These are phyloP conservation scores for Hirtodrosophila duncani DNA, from an alignment of 2,888 invertebrate genomes.

Conservation along the genomic window DNA sequence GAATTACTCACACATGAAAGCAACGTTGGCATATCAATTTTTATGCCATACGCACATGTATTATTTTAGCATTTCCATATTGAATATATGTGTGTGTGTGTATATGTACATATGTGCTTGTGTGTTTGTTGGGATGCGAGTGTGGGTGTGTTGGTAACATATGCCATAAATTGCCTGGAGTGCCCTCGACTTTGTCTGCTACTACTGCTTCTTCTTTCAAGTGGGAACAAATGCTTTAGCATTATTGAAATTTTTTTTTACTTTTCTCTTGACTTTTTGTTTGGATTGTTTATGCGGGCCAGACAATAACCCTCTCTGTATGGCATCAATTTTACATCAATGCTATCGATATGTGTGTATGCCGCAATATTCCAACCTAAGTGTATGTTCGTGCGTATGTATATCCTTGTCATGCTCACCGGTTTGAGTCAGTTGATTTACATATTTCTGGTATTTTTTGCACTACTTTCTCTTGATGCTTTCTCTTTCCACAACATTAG, in stretches of 20 bases:
- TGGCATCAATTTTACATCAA: slow-evolving; percentile 70
- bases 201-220: slow-evolving; percentile 26
- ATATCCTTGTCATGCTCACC: slow-evolving; percentile 4
- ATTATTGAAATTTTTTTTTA: slow-evolving; percentile 58
- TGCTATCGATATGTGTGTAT: slow-evolving; percentile 45
- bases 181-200: slow-evolving; percentile 42
- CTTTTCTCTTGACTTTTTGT: slow-evolving; percentile 38
- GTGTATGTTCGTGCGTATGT: too few relatives aligned
- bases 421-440: slow-evolving; percentile 44
- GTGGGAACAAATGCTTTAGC: slow-evolving; percentile 48
- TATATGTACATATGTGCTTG: not conserved
- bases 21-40: slow-evolving; percentile 70
- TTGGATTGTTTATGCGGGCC: slow-evolving; percentile 54
- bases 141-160: slow-evolving; percentile 50
- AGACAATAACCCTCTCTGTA: slow-evolving; percentile 69
- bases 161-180: slow-evolving; percentile 69
- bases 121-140: not conserved
- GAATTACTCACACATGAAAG: slow-evolving; percentile 68
- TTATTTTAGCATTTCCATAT: slow-evolving; percentile 68
- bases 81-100: slow-evolving; percentile 16
- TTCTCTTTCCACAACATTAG: slow-evolving; percentile 59
- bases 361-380: too few relatives aligned
- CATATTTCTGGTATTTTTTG: slow-evolving; percentile 44
- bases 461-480: slow-evolving; percentile 26
- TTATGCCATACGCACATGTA: slow-evolving; percentile 68